These are phyloP conservation scores for Labeo rohita DNA, from an alignment of 2,113 vertebrate genomes.

Conservation along the genomic window DNA sequence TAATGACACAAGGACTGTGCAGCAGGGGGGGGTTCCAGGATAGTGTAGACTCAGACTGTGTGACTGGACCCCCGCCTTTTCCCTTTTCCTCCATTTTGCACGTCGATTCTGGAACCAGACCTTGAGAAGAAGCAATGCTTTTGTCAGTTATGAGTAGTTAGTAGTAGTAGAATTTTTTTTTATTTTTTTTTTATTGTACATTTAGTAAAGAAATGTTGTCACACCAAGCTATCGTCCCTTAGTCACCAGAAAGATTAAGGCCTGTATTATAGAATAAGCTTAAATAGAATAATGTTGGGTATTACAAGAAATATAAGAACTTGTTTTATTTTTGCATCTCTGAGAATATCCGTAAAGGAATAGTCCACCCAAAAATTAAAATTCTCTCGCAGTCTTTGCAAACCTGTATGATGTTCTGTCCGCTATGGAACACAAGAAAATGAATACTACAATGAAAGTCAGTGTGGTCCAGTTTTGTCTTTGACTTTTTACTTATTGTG, in stretches of 20 bases:
- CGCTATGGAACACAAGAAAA: not conserved
- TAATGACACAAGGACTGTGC: slow-evolving; percentile 83
- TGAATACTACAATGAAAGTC: not conserved
- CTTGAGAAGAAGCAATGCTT: slow-evolving; percentile 63
- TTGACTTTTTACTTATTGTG: too few relatives aligned
- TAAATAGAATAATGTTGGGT: not conserved
- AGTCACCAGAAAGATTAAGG: not conserved
- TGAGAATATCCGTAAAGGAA: not conserved
- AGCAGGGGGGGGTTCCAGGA: slow-evolving; percentile 78
- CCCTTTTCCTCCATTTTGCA: slow-evolving; percentile 89
- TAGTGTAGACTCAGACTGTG: slow-evolving; percentile 82
- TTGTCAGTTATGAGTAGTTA: not conserved
- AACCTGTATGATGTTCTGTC: not conserved
- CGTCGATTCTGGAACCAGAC: slow-evolving; percentile 92
- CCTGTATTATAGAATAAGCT: not conserved
- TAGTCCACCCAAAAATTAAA: not conserved
- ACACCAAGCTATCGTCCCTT: not conserved
- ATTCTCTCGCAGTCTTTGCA: not conserved
- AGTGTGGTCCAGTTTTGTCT: too few relatives aligned
- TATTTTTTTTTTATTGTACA: not conserved
- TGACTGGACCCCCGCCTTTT: slow-evolving; percentile 84
- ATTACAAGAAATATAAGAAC: not conserved
- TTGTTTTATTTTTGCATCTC: not conserved
- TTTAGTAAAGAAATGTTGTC: not conserved
- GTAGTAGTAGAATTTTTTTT: not conserved